phyloP scores from a whole-genome alignment of 2,113 vertebrate genomes.

The Vanacampus margaritifer region DNA sequence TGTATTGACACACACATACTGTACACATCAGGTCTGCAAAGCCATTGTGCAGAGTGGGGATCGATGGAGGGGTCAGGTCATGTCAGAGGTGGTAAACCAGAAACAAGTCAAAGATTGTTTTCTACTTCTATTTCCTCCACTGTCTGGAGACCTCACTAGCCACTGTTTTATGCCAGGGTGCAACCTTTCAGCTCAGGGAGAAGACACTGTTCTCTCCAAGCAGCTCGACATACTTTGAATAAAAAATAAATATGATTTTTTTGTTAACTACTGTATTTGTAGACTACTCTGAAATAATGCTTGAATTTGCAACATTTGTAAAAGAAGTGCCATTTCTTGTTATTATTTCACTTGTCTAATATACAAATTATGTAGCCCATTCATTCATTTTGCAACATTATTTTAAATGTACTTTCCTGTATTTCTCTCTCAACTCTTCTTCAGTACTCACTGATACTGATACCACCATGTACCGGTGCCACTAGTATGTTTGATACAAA shows the following conservation, averaged over 20 bases:
- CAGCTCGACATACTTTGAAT: neutral
- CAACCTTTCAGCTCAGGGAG: constrained; percentile 51
- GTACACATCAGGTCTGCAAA: constrained; percentile 46
- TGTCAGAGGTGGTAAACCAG: constrained; percentile 67
- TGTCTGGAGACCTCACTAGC: constrained; percentile 56
- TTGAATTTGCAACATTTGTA: neutral
- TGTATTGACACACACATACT: constrained; percentile 10
- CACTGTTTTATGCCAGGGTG: constrained; percentile 35
- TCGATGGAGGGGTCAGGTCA: constrained; percentile 64
- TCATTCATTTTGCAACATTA: too few species aligned
- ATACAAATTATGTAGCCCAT: neutral
- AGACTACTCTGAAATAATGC: neutral
- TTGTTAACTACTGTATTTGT: too few species aligned
- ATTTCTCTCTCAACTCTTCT: too few species aligned
- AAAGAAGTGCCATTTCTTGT: neutral
- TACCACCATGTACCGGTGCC: too few species aligned
- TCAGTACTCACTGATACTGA: too few species aligned
- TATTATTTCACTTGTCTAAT: neutral
- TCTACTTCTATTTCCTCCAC: constrained; percentile 47
- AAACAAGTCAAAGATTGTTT: constrained; percentile 71
- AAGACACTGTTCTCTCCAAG: constrained; percentile 30
- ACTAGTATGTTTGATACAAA: too few species aligned
- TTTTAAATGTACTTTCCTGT: too few species aligned
- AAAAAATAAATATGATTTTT: neutral
- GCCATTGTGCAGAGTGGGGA: constrained; percentile 62